These are phyloP conservation scores for Aeoliscus strigatus DNA, from an alignment of 2,797 vertebrate species.

Conservation along the genomic window DNA sequence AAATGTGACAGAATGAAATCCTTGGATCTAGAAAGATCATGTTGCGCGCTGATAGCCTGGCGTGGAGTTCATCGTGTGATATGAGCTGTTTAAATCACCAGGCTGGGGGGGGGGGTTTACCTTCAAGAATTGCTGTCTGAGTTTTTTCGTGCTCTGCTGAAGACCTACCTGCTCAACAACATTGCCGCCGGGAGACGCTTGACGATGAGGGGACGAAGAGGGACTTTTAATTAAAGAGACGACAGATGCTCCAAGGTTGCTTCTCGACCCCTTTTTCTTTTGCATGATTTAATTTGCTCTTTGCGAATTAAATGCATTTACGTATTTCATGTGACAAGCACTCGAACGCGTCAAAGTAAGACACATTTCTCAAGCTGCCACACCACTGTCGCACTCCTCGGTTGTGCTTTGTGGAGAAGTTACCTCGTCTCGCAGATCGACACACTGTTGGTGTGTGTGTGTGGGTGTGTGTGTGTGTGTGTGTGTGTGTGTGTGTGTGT, in stretches of 20 bases:
- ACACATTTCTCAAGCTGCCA: slow-evolving; percentile 3
- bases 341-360: slow-evolving; percentile 26
- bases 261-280: slow-evolving; percentile 55
- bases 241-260: slow-evolving; percentile 61
- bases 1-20: no score
- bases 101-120: no score
- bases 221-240: slow-evolving; percentile 71
- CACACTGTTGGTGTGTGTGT: no score
- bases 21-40: no score
- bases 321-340: slow-evolving; percentile 29
- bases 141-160: no score
- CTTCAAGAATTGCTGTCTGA: no score
- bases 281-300: slow-evolving; percentile 64
- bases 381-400: not conserved
- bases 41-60: no score
- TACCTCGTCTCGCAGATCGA: no score
- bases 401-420: not conserved
- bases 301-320: slow-evolving; percentile 66
- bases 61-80: no score
- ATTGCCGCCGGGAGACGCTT: slow-evolving; percentile 51
- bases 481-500: no score
- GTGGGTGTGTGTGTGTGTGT: no score
- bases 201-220: slow-evolving; percentile 58
- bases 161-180: slow-evolving; percentile 47
- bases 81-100: no score